phyloP scores from a whole-genome alignment of 2,113 vertebrate genomes.

The Bos javanicus region DNA sequence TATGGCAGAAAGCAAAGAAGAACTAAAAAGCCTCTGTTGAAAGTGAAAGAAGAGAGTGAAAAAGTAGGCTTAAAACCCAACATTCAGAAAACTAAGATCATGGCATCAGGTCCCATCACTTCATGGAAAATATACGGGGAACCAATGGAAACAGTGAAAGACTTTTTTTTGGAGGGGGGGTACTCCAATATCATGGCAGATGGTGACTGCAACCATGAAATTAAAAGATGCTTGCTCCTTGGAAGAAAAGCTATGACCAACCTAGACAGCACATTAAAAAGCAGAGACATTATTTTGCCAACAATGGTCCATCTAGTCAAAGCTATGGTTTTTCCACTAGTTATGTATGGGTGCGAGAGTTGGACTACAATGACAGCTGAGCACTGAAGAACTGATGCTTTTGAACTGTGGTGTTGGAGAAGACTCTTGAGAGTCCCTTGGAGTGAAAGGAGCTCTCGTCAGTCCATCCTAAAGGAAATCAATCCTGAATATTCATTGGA shows the following conservation, averaged over 20 bases:
- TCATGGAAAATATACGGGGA: background rate
- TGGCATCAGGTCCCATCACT: background rate
- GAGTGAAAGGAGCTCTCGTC: background rate
- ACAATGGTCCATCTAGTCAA: rapidly evolving
- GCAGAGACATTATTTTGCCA: background rate
- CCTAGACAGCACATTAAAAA: background rate
- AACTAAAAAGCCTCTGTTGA: background rate
- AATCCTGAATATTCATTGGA: background rate
- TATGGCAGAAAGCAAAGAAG: background rate
- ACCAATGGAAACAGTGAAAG: background rate
- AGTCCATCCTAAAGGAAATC: background rate
- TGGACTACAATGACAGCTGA: background rate
- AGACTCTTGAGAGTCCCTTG: background rate
- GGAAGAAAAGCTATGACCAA: background rate
- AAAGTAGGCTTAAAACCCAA: background rate
- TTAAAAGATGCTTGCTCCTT: background rate
- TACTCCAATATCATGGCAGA: background rate
- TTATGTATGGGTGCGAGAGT: background rate
- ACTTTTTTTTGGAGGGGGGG: background rate
- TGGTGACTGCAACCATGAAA: background rate
- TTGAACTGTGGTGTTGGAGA: background rate
- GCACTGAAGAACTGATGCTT: background rate
- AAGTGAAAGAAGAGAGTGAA: background rate
- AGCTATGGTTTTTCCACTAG: background rate
- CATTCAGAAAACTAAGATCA: background rate